A percentile compares a stretch with the other conserved stretches of the same genome.
Conservation (phyloP, 2,888 invertebrate genomes). For the Thysanoteuthis rhombus region DNA sequence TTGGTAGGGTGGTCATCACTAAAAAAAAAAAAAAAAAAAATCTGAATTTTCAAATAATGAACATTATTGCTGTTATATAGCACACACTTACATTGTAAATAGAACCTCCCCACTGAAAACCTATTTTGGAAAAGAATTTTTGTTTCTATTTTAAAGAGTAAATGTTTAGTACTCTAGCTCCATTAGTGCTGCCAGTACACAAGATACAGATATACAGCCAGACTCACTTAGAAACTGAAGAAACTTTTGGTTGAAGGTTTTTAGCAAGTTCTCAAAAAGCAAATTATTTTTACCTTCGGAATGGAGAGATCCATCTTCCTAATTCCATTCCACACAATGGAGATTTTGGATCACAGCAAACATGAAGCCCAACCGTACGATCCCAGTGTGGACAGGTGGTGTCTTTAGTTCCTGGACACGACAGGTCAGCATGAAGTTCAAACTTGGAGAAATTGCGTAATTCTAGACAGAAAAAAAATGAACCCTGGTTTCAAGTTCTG, state of each 20-base stretch:
- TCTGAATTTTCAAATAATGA: too few relatives aligned
- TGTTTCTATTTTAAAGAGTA: too few relatives aligned
- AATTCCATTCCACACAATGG: slow-evolving; percentile 50
- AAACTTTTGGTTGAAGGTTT: neutral
- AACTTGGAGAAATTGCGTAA: slow-evolving; percentile 38
- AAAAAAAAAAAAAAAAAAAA: too few relatives aligned
- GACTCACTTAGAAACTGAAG: too few relatives aligned
- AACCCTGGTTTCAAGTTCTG: neutral
- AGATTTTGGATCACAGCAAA: slow-evolving; percentile 47
- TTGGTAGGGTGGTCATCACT: too few relatives aligned
- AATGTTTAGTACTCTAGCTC: too few relatives aligned
- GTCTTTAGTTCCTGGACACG: slow-evolving; percentile 50
- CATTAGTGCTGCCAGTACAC: too few relatives aligned
- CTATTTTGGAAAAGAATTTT: too few relatives aligned
- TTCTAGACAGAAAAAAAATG: slow-evolving; percentile 38
- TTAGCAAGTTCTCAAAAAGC: neutral
- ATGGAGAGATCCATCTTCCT: slow-evolving; percentile 55
- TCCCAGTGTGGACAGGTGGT: slow-evolving; percentile 54
- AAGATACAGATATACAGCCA: too few relatives aligned
- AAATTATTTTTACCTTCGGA: slow-evolving; percentile 46
- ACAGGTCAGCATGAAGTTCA: slow-evolving; percentile 49
- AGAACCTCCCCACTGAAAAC: too few relatives aligned
- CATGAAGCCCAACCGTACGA: slow-evolving; percentile 49
- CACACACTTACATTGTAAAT: too few relatives aligned
- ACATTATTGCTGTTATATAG: too few relatives aligned